Evolutionary conservation across 2,888 invertebrate species (phyloP).

Genomic region (Heliconius ismenius): DNA sequence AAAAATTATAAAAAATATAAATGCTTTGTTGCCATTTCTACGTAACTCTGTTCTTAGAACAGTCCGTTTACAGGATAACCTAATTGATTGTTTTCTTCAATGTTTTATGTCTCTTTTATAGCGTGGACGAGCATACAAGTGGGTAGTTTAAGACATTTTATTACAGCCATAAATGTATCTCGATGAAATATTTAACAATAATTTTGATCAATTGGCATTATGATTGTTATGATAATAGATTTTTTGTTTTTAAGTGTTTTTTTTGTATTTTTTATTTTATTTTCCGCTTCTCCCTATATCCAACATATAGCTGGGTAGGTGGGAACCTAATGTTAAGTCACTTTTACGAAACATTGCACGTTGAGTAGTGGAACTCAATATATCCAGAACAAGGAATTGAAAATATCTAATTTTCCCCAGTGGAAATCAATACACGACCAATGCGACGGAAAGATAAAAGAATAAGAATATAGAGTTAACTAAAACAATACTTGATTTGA

Average conservation of each 20-base stretch:
- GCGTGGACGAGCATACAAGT: slow-evolving; percentile 41
- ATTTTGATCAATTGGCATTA: slow-evolving; percentile 15
- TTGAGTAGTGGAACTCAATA: too few relatives aligned
- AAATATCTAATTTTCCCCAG: too few relatives aligned
- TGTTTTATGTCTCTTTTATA: slow-evolving; percentile 39
- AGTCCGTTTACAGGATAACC: slow-evolving; percentile 50
- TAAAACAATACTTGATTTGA: neutral
- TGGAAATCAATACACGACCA: neutral
- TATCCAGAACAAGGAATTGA: too few relatives aligned
- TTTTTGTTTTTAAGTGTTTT: neutral
- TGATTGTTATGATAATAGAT: neutral
- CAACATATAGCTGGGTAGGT: neutral
- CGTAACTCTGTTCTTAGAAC: slow-evolving; percentile 36
- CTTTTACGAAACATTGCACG: neutral
- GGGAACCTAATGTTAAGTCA: neutral
- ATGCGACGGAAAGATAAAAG: neutral
- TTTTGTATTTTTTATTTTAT: too few relatives aligned
- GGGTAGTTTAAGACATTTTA: slow-evolving; percentile 38
- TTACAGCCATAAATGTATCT: slow-evolving; percentile 29
- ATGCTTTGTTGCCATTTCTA: neutral
- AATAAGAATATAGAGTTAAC: neutral
- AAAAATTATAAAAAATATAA: neutral
- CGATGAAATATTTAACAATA: slow-evolving; percentile 27
- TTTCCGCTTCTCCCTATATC: neutral
- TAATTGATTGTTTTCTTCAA: slow-evolving; percentile 54